phyloP scores from a whole-genome alignment of 1,140 invertebrate species.

The Pygmarrhopalites habei region DNA sequence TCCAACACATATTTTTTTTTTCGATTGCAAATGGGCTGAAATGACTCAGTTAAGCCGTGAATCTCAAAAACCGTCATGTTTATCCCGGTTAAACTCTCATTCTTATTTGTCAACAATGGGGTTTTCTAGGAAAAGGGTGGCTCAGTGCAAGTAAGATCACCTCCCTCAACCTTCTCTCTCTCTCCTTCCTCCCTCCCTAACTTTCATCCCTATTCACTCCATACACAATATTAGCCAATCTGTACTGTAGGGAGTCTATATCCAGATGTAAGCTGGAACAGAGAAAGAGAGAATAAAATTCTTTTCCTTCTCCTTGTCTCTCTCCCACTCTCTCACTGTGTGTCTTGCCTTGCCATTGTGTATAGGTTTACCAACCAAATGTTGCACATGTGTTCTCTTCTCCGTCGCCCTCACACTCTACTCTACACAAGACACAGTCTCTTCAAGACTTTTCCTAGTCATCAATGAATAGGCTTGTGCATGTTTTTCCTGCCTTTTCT shows the following conservation, averaged over 20 bases:
- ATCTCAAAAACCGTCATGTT: conserved; percentile 1
- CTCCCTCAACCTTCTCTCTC: not conserved
- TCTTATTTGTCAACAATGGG: conserved; percentile 27
- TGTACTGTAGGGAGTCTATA: too few relatives aligned
- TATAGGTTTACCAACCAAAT: conserved; percentile 2
- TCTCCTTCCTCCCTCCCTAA: not conserved
- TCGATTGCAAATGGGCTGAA: too few relatives aligned
- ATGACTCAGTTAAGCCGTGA: conserved; percentile 1
- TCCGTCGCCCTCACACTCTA: not conserved
- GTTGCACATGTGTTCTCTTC: conserved; percentile 6
- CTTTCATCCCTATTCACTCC: too few relatives aligned
- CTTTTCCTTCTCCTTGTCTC: too few relatives aligned
- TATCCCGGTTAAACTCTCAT: not conserved
- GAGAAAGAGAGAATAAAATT: too few relatives aligned
- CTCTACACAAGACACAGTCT: too few relatives aligned
- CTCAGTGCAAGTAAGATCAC: not conserved
- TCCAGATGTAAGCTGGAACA: too few relatives aligned
- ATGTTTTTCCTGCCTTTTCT: too few relatives aligned
- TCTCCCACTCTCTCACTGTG: too few relatives aligned
- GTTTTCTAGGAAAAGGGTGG: conserved; percentile 21
- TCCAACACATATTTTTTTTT: too few relatives aligned
- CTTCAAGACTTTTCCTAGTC: too few relatives aligned
- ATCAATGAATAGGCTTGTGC: too few relatives aligned
- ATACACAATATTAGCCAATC: not conserved
- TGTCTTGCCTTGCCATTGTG: not conserved